Evolutionary conservation across 2,797 vertebrate species (phyloP).

Genomic region (Pseudocheirus occidentalis): DNA sequence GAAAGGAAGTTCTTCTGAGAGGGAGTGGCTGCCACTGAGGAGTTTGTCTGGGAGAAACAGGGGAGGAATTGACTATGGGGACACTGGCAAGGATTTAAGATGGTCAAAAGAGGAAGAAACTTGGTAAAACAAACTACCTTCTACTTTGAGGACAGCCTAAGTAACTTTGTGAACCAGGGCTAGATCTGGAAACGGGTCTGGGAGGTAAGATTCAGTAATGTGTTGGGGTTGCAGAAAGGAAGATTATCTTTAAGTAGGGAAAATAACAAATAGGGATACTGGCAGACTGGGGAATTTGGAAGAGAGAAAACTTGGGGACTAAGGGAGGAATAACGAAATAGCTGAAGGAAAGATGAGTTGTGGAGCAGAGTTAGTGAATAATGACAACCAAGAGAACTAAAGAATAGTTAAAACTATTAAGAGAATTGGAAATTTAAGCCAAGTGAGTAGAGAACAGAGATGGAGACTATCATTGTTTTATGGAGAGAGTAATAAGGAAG

Average conservation of each 20-base stretch:
- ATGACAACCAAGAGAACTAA: not conserved
- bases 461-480: slow-evolving; percentile 8
- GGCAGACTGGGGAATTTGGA: slow-evolving; percentile 38
- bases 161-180: not conserved
- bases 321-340: slow-evolving; percentile 14
- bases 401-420: not conserved
- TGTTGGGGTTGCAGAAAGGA: slow-evolving; percentile 22
- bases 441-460: not conserved
- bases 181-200: not conserved
- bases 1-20: slow-evolving; percentile 3
- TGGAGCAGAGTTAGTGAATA: not conserved
- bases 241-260: slow-evolving; percentile 24
- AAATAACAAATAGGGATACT: slow-evolving; percentile 43
- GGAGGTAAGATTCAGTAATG: slow-evolving; percentile 20
- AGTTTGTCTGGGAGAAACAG: slow-evolving; percentile 2
- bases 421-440: slow-evolving; percentile 42
- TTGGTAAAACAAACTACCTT: slow-evolving; percentile 2
- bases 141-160: not conserved
- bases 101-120: slow-evolving; percentile 40
- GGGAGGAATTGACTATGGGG: not conserved
- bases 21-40: slow-evolving; percentile 24
- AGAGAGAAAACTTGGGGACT: not conserved
- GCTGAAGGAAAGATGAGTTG: slow-evolving; percentile 43
- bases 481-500: slow-evolving; percentile 36
- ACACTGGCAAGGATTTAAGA: not conserved